Conservation (phyloP, 92 coral and sea anemone species). For the Actinernus sp. region DNA sequence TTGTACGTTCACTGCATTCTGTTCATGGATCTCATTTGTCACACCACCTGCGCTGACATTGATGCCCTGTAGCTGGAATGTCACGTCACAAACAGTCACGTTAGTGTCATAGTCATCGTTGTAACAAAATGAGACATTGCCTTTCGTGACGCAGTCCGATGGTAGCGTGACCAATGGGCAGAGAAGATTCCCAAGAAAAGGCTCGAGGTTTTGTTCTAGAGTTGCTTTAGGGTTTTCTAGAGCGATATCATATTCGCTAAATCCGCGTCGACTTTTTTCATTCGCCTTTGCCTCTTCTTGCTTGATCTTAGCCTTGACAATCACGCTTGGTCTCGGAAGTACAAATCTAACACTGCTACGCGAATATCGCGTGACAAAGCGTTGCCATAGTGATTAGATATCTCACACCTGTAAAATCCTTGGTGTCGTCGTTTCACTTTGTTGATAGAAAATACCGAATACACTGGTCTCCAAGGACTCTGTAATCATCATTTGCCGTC, state of each 20-base stretch:
- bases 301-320: conserved; percentile 1
- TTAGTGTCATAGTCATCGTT: neutral
- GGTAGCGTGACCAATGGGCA: conserved; percentile 37
- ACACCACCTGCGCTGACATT: conserved; percentile 37
- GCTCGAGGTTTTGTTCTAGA: neutral
- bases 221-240: neutral
- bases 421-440: conserved; percentile 18
- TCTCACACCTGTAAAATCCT: conserved; percentile 75
- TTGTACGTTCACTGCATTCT: conserved; percentile 55
- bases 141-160: conserved; percentile 32
- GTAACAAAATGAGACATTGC: conserved; percentile 14
- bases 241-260: neutral
- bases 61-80: conserved; percentile 43
- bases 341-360: conserved; percentile 52
- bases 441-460: conserved; percentile 45
- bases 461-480: conserved; percentile 18
- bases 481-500: conserved; percentile 8
- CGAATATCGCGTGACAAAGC: conserved; percentile 48
- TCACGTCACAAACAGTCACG: conserved; percentile 34
- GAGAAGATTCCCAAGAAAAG: conserved; percentile 13
- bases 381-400: conserved; percentile 66
- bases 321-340: conserved; percentile 54
- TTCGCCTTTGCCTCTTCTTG: neutral
- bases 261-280: neutral
- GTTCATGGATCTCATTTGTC: conserved; percentile 23